Evolutionary conservation across 2,113 vertebrate species (phyloP).

Genomic region (Eudyptes chrysolophus): DNA sequence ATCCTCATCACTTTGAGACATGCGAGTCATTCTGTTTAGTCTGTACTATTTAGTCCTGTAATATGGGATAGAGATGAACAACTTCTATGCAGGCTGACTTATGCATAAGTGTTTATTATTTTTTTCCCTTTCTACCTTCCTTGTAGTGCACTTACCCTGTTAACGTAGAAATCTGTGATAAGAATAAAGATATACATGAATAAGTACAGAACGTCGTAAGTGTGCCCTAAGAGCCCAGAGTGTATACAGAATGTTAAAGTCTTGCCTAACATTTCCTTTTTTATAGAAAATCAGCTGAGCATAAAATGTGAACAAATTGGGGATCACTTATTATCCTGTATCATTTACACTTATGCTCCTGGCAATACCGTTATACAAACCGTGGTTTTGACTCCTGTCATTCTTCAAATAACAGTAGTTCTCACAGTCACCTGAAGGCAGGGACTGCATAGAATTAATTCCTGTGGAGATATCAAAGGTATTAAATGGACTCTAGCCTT

Average conservation of each 20-base stretch:
- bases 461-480: background rate
- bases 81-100: background rate
- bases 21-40: background rate
- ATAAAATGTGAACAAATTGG: slow-evolving; percentile 4
- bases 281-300: background rate
- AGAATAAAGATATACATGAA: background rate
- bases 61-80: background rate
- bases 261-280: background rate
- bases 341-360: background rate
- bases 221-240: background rate
- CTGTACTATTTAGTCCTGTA: background rate
- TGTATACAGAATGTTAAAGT: background rate
- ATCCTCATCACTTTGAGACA: background rate
- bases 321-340: background rate
- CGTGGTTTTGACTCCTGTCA: background rate
- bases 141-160: background rate
- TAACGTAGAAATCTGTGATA: background rate
- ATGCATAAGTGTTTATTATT: background rate
- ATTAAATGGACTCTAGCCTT: background rate
- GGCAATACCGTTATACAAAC: background rate
- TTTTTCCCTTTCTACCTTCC: background rate
- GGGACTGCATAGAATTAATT: background rate
- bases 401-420: background rate
- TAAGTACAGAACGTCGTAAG: background rate
- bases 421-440: background rate